These are phyloP conservation scores for Muscicapa striata DNA, from an alignment of 2,797 vertebrate genomes.

Conservation along the genomic window DNA sequence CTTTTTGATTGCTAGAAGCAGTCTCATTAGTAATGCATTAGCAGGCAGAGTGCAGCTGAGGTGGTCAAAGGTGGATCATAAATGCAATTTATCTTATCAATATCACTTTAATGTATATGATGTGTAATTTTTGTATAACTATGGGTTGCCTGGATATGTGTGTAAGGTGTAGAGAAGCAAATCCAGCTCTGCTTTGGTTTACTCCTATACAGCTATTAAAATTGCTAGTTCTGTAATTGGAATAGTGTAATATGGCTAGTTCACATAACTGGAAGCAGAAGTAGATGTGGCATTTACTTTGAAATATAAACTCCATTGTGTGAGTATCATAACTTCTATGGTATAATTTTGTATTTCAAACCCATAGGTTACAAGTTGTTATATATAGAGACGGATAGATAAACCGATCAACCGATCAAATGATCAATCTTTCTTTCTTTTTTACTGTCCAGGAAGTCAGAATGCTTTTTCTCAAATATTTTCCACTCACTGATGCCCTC, in stretches of 20 bases:
- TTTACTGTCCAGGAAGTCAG: neutral
- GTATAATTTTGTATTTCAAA: neutral
- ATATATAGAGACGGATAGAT: neutral
- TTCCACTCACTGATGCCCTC: neutral
- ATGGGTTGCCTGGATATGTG: neutral
- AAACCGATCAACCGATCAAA: fast-evolving
- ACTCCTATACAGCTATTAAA: neutral
- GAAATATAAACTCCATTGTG: neutral
- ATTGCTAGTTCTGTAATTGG: neutral
- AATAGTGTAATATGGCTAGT: neutral
- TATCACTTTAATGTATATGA: neutral
- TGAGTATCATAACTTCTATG: neutral
- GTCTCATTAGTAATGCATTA: constrained; percentile 23
- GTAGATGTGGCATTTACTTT: neutral
- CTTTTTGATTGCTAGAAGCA: neutral
- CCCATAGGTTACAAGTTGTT: neutral
- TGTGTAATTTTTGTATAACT: neutral
- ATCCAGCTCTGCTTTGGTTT: neutral
- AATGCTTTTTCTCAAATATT: constrained; percentile 19
- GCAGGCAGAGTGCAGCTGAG: neutral
- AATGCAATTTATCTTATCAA: neutral
- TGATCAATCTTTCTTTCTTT: neutral
- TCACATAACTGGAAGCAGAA: neutral
- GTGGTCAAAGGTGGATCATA: constrained; percentile 10
- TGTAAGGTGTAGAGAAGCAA: neutral